Conservation (phyloP, 2,888 invertebrate genomes). For the Imbricaverruca yamaguchii region DNA sequence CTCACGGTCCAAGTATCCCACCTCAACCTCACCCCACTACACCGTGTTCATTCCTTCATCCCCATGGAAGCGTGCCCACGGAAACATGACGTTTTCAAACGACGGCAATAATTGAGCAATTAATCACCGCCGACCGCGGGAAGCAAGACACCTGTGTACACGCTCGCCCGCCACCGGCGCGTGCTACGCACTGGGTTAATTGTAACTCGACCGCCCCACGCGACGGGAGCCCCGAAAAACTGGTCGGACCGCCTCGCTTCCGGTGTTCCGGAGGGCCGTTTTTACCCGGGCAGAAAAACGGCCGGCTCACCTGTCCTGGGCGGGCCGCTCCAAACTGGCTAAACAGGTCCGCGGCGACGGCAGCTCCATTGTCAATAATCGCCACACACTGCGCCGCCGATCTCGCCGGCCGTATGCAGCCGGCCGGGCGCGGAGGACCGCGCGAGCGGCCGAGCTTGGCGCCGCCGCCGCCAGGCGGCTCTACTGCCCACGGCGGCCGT, state of each 20-base stretch:
- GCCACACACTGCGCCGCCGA: background rate
- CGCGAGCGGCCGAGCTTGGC: background rate
- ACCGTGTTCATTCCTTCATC: too few relatives aligned
- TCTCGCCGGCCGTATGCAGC: background rate
- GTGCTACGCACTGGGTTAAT: background rate
- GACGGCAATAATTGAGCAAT: too few relatives aligned
- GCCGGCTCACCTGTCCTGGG: background rate
- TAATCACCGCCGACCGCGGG: too few relatives aligned
- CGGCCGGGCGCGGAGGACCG: background rate
- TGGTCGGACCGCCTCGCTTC: background rate
- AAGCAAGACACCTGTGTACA: too few relatives aligned
- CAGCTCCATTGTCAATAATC: conserved; percentile 18
- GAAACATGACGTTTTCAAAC: too few relatives aligned
- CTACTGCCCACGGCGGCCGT: background rate
- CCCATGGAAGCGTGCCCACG: too few relatives aligned
- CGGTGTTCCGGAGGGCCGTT: background rate
- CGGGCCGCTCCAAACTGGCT: conserved; percentile 10
- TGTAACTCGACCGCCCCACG: background rate
- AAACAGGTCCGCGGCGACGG: background rate
- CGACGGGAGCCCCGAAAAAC: background rate
- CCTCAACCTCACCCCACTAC: too few relatives aligned
- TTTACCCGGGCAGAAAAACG: background rate
- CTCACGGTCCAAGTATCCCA: too few relatives aligned
- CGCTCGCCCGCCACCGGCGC: background rate
- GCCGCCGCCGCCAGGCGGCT: background rate